Percentiles rank a stretch among this genome's conserved stretches.
These are phyloP conservation scores for Xiphophorus couchianus DNA, from an alignment of 2,113 vertebrate species.

Conservation along the genomic window DNA sequence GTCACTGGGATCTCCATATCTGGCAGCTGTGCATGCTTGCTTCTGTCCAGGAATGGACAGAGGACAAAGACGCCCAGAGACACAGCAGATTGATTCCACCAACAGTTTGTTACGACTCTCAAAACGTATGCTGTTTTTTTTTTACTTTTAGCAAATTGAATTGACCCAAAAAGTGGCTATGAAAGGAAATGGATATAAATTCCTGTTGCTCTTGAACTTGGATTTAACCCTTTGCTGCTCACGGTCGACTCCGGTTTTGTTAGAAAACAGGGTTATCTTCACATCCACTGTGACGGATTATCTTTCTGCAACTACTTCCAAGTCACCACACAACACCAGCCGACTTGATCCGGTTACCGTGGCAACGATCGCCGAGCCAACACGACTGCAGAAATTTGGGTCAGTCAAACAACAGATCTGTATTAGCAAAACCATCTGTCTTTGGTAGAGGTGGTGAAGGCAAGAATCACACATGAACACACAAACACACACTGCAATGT, in stretches of 20 bases:
- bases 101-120: neutral
- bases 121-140: too few relatives aligned
- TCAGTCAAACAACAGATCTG: slow-evolving; percentile 54
- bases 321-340: neutral
- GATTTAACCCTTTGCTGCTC: neutral
- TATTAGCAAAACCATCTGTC: slow-evolving; percentile 61
- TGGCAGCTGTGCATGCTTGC: slow-evolving; percentile 34
- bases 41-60: neutral
- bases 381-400: slow-evolving; percentile 54
- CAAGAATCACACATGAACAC: slow-evolving; percentile 1
- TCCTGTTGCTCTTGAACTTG: slow-evolving; percentile 3
- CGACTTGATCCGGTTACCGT: slow-evolving; percentile 38
- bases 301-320: slow-evolving; percentile 24
- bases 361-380: slow-evolving; percentile 38
- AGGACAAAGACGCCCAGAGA: neutral
- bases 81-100: neutral
- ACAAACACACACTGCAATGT: neutral
- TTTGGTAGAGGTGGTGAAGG: slow-evolving; percentile 20
- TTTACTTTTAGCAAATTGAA: too few relatives aligned
- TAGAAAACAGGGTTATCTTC: neutral
- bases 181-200: neutral
- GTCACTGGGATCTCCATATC: slow-evolving; percentile 26
- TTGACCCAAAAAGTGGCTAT: neutral
- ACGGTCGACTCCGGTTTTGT: neutral
- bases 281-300: slow-evolving; percentile 4